These are phyloP conservation scores for Ennomos fuscantarius DNA, from an alignment of 2,888 invertebrate species.

Conservation along the genomic window DNA sequence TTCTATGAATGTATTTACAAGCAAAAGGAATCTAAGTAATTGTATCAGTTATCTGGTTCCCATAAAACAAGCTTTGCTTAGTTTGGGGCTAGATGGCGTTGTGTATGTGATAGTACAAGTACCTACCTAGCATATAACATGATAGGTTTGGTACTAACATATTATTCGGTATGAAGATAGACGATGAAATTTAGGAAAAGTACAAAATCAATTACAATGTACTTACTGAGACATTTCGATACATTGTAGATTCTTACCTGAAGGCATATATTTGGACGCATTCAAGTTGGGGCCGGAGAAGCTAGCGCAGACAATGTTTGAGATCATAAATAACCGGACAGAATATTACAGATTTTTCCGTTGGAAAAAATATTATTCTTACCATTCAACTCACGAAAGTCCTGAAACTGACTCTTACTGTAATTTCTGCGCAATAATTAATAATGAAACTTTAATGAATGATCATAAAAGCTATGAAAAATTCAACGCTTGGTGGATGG, in stretches of 20 bases:
- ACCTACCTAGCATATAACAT: too few relatives aligned
- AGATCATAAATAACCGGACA: slow-evolving; percentile 50
- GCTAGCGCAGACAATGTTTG: slow-evolving; percentile 56
- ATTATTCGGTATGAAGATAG: too few relatives aligned
- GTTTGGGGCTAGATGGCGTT: too few relatives aligned
- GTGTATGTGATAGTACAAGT: too few relatives aligned
- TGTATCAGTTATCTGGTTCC: too few relatives aligned
- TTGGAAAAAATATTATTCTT: slow-evolving; percentile 64
- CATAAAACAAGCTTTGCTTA: too few relatives aligned
- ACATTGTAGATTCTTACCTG: slow-evolving; percentile 63
- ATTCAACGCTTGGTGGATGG: slow-evolving; percentile 63
- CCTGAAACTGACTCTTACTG: slow-evolving; percentile 65
- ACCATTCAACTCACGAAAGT: slow-evolving; percentile 49
- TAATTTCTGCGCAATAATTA: slow-evolving; percentile 59
- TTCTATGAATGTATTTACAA: too few relatives aligned
- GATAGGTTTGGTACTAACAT: too few relatives aligned
- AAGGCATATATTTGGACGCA: slow-evolving; percentile 64
- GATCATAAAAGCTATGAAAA: slow-evolving; percentile 43
- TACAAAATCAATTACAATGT: too few relatives aligned
- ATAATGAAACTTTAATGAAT: slow-evolving; percentile 48
- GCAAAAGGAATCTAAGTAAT: too few relatives aligned
- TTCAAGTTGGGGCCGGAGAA: slow-evolving; percentile 48
- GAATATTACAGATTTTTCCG: slow-evolving; percentile 59
- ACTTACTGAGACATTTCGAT: not conserved
- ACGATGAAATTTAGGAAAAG: too few relatives aligned